A percentile compares a stretch with the other conserved stretches of the same genome.
Conservation (phyloP, 2,888 invertebrate genomes). For the Brachylomia viminalis region DNA sequence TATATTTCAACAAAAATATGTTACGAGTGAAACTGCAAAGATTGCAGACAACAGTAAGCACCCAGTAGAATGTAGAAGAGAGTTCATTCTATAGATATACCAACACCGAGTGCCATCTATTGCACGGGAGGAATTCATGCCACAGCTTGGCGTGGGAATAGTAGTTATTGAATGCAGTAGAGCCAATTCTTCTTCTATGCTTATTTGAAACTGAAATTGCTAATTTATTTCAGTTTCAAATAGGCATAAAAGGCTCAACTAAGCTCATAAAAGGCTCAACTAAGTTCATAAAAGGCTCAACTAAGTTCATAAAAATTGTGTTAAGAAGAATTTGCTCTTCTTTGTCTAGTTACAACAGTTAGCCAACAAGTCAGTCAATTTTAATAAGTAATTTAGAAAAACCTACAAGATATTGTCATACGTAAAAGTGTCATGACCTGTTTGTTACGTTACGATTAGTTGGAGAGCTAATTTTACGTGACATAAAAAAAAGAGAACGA, state of each 20-base stretch:
- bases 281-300: too few species aligned
- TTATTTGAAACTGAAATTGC: background rate
- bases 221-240: too few species aligned
- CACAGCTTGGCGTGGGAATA: slow-evolving; percentile 14
- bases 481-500: too few species aligned
- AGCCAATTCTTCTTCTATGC: background rate
- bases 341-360: too few species aligned
- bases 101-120: slow-evolving; percentile 29
- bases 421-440: background rate
- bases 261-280: too few species aligned
- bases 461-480: too few species aligned
- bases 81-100: slow-evolving; percentile 23
- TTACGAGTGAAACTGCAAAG: slow-evolving; percentile 2
- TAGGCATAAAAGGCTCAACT: background rate
- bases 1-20: slow-evolving; percentile 18
- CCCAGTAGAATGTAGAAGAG: slow-evolving; percentile 17
- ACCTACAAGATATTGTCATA: background rate
- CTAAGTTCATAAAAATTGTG: too few species aligned
- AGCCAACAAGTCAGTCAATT: background rate
- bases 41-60: background rate
- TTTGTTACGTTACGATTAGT: too few species aligned
- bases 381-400: background rate
- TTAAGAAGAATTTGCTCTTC: too few species aligned
- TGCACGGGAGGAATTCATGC: slow-evolving; percentile 1
- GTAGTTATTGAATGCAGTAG: background rate